Percentiles rank a stretch among this genome's conserved stretches.
These are phyloP conservation scores for Ecliptopera silaceata DNA, from an alignment of 2,888 invertebrate genomes.

Conservation along the genomic window DNA sequence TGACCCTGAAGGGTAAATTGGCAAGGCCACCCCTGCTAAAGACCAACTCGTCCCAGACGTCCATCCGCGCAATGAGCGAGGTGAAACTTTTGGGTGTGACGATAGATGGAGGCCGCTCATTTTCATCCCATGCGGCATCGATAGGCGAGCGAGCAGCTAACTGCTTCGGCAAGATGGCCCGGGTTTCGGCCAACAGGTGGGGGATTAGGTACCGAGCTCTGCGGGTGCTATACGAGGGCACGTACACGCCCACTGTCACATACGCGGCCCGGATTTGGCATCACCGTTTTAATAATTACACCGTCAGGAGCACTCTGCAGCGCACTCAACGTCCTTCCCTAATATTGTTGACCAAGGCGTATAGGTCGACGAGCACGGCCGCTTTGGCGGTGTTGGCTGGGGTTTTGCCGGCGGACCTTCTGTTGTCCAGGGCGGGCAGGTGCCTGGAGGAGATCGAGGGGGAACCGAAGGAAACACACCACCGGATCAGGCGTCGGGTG, in stretches of 20 bases:
- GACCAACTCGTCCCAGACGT: too few relatives aligned
- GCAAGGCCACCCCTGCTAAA: too few relatives aligned
- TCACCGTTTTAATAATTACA: neutral
- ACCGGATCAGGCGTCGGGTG: neutral
- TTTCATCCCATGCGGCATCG: too few relatives aligned
- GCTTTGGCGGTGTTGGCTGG: slow-evolving; percentile 18
- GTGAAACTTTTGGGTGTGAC: too few relatives aligned
- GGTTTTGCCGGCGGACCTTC: slow-evolving; percentile 12
- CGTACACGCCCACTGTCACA: neutral
- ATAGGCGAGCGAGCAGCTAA: too few relatives aligned
- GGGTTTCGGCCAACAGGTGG: too few relatives aligned
- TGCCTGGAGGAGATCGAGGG: neutral
- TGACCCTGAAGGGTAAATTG: too few relatives aligned
- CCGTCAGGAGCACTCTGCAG: neutral
- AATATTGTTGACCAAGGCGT: slow-evolving; percentile 12
- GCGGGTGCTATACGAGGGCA: too few relatives aligned
- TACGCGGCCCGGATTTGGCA: neutral
- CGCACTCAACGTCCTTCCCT: neutral
- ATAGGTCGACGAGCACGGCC: neutral
- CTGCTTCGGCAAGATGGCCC: too few relatives aligned
- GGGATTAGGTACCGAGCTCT: too few relatives aligned
- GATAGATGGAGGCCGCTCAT: too few relatives aligned
- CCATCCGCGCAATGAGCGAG: too few relatives aligned
- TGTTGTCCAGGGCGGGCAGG: slow-evolving; percentile 5
- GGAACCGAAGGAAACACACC: neutral